phyloP scores from a whole-genome alignment of 2,797 vertebrate genomes.

The Mormyrops attenuatus region DNA sequence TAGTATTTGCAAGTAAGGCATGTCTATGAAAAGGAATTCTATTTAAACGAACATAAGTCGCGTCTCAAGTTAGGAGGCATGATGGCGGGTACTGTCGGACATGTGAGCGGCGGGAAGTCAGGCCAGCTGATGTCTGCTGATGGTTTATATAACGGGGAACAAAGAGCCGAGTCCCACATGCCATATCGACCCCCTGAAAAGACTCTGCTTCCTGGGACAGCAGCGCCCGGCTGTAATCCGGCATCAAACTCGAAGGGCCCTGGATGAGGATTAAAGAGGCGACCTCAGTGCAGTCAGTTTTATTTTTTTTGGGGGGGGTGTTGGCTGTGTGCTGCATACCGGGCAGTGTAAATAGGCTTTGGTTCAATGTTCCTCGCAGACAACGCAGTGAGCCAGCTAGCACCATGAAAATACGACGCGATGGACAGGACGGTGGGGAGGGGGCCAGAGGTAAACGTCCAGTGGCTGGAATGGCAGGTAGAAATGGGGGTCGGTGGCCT shows the following conservation, averaged over 20 bases:
- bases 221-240: neutral
- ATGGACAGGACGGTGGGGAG: too few species aligned
- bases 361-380: neutral
- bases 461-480: neutral
- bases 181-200: neutral
- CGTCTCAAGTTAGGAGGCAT: neutral
- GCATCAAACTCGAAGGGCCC: neutral
- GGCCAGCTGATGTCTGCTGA: neutral
- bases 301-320: neutral
- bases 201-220: neutral
- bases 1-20: neutral
- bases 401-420: neutral
- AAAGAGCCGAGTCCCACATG: neutral
- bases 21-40: neutral
- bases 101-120: neutral
- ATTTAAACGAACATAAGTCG: too few species aligned
- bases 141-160: neutral
- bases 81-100: neutral
- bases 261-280: slow-evolving; percentile 13
- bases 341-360: slow-evolving; percentile 4
- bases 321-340: too few species aligned
- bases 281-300: neutral
- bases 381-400: neutral
- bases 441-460: neutral
- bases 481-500: neutral